Evolutionary conservation across 2,113 vertebrate species (phyloP).

Genomic region (Ivindomyrus marchei): DNA sequence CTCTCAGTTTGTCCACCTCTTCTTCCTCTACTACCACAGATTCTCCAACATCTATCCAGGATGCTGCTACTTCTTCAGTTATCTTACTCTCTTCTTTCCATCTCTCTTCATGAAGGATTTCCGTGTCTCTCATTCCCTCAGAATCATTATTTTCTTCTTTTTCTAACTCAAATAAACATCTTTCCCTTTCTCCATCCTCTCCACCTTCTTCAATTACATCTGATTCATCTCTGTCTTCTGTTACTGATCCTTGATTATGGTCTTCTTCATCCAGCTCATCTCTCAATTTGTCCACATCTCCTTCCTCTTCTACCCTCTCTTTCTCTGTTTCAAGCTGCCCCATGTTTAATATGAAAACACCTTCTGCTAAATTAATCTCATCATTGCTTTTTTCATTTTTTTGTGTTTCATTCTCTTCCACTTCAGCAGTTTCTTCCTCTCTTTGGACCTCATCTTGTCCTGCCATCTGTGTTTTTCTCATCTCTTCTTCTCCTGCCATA

Average conservation of each 20-base stretch:
- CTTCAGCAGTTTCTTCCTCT: no score
- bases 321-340: no score
- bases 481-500: no score
- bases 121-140: neutral
- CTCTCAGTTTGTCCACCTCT: neutral
- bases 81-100: neutral
- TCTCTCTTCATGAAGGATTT: neutral
- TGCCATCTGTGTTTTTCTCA: no score
- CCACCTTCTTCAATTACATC: neutral
- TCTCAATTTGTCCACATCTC: neutral
- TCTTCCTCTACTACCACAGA: no score
- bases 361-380: no score
- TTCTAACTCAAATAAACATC: neutral
- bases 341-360: no score
- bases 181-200: neutral
- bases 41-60: neutral
- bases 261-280: neutral
- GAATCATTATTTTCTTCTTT: neutral
- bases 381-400: no score
- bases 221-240: neutral
- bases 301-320: no score
- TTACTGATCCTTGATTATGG: neutral
- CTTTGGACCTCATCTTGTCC: no score
- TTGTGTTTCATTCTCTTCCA: no score
- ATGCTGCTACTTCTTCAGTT: neutral